phyloP scores from a whole-genome alignment of 2,113 vertebrate genomes.

The Myrmecobius fasciatus region DNA sequence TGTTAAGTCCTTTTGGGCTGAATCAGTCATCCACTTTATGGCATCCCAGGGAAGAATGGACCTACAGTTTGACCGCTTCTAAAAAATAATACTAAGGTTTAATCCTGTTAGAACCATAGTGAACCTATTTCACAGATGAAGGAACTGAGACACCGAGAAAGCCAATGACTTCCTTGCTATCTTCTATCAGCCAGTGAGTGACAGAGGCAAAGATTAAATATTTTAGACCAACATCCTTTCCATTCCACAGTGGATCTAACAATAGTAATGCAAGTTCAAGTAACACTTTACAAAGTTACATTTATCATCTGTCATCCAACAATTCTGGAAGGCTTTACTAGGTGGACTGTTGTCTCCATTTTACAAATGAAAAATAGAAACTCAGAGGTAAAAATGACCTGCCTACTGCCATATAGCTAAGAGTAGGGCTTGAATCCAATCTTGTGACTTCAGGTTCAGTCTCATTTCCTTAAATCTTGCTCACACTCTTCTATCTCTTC shows the following conservation, averaged over 20 bases:
- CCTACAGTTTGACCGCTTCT: neutral
- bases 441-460: neutral
- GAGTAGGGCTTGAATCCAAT: neutral
- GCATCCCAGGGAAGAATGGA: neutral
- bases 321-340: neutral
- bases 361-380: neutral
- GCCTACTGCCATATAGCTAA: neutral
- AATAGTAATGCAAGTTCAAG: neutral
- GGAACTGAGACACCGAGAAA: neutral
- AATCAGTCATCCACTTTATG: neutral
- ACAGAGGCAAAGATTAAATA: neutral
- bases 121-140: neutral
- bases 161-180: neutral
- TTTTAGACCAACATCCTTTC: neutral
- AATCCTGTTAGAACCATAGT: neutral
- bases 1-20: fast-evolving
- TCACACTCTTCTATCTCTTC: neutral
- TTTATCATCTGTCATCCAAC: neutral
- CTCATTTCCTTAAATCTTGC: neutral
- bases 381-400: neutral
- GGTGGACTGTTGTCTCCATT: neutral
- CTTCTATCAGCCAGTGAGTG: neutral
- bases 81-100: neutral
- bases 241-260: neutral
- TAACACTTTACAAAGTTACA: neutral